These are phyloP conservation scores for Salvelinus namaycush DNA, from an alignment of 2,113 vertebrate species.

Conservation along the genomic window DNA sequence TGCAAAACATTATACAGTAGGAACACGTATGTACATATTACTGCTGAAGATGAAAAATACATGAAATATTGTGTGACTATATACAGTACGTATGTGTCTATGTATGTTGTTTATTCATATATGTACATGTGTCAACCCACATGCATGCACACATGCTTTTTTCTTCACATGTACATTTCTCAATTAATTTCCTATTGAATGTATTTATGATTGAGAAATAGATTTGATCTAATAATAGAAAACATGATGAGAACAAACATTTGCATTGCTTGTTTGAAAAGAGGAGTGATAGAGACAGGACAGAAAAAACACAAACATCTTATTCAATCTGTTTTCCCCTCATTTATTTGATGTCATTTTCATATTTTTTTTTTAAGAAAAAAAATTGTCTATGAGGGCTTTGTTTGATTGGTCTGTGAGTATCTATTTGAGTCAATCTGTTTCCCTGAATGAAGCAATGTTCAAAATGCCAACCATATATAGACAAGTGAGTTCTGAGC, in stretches of 20 bases:
- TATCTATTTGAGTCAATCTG: background rate
- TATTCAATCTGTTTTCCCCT: background rate
- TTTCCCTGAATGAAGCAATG: slow-evolving; percentile 24
- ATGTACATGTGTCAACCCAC: slow-evolving; percentile 74
- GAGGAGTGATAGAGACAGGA: slow-evolving; percentile 60
- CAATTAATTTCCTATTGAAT: slow-evolving; percentile 87
- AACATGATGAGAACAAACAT: slow-evolving; percentile 82
- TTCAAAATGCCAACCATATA: slow-evolving; percentile 43
- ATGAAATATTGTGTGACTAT: slow-evolving; percentile 78
- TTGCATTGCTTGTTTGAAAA: slow-evolving; percentile 79
- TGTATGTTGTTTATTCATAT: slow-evolving; percentile 71
- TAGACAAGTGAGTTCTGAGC: background rate
- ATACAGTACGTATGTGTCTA: slow-evolving; percentile 41
- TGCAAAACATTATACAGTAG: slow-evolving; percentile 78
- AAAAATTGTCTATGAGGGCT: slow-evolving; percentile 36
- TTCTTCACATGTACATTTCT: slow-evolving; percentile 68
- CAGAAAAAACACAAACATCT: slow-evolving; percentile 59
- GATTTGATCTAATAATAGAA: slow-evolving; percentile 80
- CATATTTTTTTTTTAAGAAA: slow-evolving; percentile 57
- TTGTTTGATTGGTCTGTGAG: slow-evolving; percentile 7
- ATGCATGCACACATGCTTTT: slow-evolving; percentile 50
- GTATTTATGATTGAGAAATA: slow-evolving; percentile 84
- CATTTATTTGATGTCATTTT: slow-evolving; percentile 66
- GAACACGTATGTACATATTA: slow-evolving; percentile 92
- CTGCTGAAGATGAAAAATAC: slow-evolving; percentile 71